These are phyloP conservation scores for Oreochromis aureus DNA, from an alignment of 2,113 vertebrate genomes.

Conservation along the genomic window DNA sequence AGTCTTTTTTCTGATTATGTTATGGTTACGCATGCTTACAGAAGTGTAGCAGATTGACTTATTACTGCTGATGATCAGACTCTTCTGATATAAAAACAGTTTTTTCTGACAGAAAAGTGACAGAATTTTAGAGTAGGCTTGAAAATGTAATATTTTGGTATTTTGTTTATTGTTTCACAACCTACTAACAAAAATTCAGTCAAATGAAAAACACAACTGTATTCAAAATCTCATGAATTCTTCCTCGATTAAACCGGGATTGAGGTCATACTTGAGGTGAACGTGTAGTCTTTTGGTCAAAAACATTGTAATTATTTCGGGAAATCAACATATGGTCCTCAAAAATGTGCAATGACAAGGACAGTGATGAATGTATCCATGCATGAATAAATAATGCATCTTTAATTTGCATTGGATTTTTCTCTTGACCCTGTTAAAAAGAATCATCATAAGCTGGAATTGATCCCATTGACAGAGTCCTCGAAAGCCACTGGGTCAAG, in stretches of 20 bases:
- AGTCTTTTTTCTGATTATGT: not conserved
- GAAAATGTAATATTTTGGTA: not conserved
- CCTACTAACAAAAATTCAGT: not conserved
- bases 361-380: conserved; percentile 27
- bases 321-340: not conserved
- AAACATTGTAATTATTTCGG: not conserved
- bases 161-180: not conserved
- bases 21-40: not conserved
- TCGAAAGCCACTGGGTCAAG: conserved; percentile 1
- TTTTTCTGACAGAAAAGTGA: not conserved
- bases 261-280: not conserved
- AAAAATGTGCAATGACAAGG: not conserved
- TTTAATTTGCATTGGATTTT: conserved; percentile 34
- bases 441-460: conserved; percentile 11
- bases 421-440: conserved; percentile 49
- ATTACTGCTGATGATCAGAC: not conserved
- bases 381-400: conserved; percentile 19
- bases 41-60: not conserved
- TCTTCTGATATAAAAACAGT: not conserved
- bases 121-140: not conserved
- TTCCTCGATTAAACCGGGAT: not conserved
- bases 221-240: not conserved
- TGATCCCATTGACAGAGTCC: conserved; percentile 19
- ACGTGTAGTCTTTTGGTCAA: not conserved
- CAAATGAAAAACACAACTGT: not conserved